Evolutionary conservation across 2,113 vertebrate species (phyloP), one percentile per base, ranked within the genome.

Genomic region (Cyphomyrus plagiostoma): DNA sequence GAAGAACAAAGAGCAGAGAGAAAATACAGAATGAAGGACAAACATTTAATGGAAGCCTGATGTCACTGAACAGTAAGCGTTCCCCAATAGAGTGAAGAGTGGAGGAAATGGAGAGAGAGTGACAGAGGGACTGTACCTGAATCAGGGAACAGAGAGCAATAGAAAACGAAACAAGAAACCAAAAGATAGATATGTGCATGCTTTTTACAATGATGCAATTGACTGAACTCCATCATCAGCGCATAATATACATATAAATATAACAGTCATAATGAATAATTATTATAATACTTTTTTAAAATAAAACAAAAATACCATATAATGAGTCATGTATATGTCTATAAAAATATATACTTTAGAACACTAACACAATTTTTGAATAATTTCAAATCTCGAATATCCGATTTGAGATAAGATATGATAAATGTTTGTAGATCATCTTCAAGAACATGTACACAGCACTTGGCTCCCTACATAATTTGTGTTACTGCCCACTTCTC

Each of bases 161-260:
- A 89, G 42, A 66, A 70, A 89, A 92, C n/a, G 85, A 89, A 11
- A 86, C 52, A 92, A 91, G 93, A 92, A 89, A 94, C 92, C 94
- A 94, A 94, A 90, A 89, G 93, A 94, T 88, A 89, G 89, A 94
- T 94, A 93, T 91, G 92, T 95, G 95, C 95, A 96, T 96, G 96
- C 95, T 95, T 94, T 94, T 94, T 93, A 93, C 91, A 91, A 93
- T 95, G 93, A 52, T 46, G 45, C 35, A 91, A 93, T 87, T 92
- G 94, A 94, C 93, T 89, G 52, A 89, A 94, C 91, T 92, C 93
- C 90, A 90, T 94, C 94, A 92, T 93, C 91, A 90, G 93, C 92
- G 91, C 91, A 93, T 90, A 91, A 95, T 94, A 95, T 92, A 93
- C 92, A 94, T 93, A 90, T 89, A 90, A 89, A 74, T 35, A 90